These are phyloP conservation scores for Marisa cornuarietis DNA, from an alignment of 1,140 invertebrate species.

Conservation along the genomic window DNA sequence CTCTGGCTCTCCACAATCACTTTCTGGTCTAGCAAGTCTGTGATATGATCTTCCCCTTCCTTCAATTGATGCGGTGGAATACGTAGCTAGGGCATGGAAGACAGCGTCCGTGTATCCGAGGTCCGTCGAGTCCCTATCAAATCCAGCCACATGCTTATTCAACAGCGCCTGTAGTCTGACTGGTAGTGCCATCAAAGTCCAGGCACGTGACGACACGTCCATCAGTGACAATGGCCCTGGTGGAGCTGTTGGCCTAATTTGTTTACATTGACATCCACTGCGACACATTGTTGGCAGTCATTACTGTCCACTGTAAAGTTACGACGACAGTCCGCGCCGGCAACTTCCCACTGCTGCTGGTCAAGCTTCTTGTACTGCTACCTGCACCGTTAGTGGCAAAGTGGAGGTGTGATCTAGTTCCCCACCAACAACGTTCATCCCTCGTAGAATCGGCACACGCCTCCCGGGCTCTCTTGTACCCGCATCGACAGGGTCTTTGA, in stretches of 20 bases:
- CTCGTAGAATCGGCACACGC: no score
- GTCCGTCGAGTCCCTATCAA: background rate
- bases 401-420: no score
- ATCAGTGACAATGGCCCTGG: background rate
- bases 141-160: background rate
- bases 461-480: no score
- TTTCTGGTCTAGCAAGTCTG: no score
- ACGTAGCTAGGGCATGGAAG: background rate
- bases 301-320: background rate
- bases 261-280: background rate
- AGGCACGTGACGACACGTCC: background rate
- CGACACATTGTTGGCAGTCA: background rate
- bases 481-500: no score
- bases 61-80: constrained; percentile 8
- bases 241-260: background rate
- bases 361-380: no score
- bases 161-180: background rate
- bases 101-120: constrained; percentile 9
- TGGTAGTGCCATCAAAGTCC: background rate
- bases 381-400: no score
- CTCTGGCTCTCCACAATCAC: no score
- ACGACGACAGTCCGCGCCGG: background rate
- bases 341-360: no score
- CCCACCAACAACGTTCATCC: no score
- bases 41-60: constrained; percentile 4